A percentile compares a stretch with the other conserved stretches of the same genome.
Evolutionary conservation across 2,888 invertebrate species (phyloP).

Genomic region (Subacronicta megacephala): DNA sequence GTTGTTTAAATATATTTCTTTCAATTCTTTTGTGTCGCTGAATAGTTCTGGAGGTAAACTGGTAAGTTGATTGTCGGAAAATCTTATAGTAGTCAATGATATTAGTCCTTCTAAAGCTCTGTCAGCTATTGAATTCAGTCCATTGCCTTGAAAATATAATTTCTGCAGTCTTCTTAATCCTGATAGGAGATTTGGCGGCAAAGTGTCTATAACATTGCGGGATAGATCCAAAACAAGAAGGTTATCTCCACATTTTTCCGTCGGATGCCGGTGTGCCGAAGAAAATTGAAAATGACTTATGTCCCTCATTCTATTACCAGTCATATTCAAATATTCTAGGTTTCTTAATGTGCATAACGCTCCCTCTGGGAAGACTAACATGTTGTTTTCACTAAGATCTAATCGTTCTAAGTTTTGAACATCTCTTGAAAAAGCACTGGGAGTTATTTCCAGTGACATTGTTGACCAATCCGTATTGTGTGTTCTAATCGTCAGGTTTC

Average conservation of each 20-base stretch:
- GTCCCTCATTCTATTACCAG: conserved; percentile 94
- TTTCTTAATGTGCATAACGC: conserved; percentile 93
- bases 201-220: conserved; percentile 93
- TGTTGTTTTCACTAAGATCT: conserved; percentile 94
- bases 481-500: conserved; percentile 94
- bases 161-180: conserved; percentile 92
- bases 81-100: conserved; percentile 92
- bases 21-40: conserved; percentile 93
- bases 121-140: conserved; percentile 93
- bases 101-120: conserved; percentile 93
- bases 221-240: conserved; percentile 93
- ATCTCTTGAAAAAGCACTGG: conserved; percentile 93
- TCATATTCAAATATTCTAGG: conserved; percentile 93
- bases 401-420: conserved; percentile 92
- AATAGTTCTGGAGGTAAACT: conserved; percentile 95
- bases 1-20: conserved; percentile 95
- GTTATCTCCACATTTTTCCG: conserved; percentile 92
- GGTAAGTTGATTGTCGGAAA: conserved; percentile 94
- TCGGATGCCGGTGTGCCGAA: conserved; percentile 87
- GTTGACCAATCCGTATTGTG: conserved; percentile 96
- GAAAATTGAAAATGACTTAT: conserved; percentile 93
- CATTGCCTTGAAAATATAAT: conserved; percentile 94
- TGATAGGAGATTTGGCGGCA: conserved; percentile 93
- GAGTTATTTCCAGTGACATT: conserved; percentile 93
- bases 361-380: conserved; percentile 94